Evolutionary conservation across 2,113 vertebrate species (phyloP), one percentile per base, ranked within the genome.

Genomic region (Oceanites oceanicus): DNA sequence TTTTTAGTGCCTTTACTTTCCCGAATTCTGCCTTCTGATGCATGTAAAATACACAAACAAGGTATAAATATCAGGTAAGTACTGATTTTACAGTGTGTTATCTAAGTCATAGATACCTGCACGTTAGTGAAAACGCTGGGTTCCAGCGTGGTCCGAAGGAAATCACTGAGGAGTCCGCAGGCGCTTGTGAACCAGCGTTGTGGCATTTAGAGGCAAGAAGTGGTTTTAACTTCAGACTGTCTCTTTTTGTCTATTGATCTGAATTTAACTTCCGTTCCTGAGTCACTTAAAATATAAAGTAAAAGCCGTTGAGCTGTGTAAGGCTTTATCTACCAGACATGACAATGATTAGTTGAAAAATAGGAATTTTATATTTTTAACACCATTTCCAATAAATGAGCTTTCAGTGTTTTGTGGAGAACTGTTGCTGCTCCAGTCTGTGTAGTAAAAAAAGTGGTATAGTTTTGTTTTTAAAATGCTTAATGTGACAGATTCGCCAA

Each of bases 11-110:
- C 99, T 99, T 99, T 99, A 98, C 99, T 99, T 89, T 99, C 99
- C 98, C 98, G 99, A 98, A 99, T 99, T 97, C 98, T 99, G 98
- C 99, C 99, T 98, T 99, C 99, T 79, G 99, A 99, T 96, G 99
- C 99, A 7, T 99, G 99, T 98, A 99, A 99, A 98, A 99, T 99
- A 98, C 99, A 99, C 98, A 99, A 99, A 96, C 99, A 99, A 98
- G 99, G 99, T 98, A 99, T 99, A 97, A 99, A 99, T 98, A 99
- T 99, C 98, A 99, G 99, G 99, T 99, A 97, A 98, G 97, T 50
- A 29, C 86, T 90, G 49, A 27, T 65, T 76, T 45, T 62, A 10
- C 68, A 4, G 10, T 40, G 58, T 20, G 59, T 27, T 58, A 21
- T 21, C 52, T 6, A 11, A 53, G 55, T 13, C 27, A 8, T 7